Percentiles rank a stretch among this genome's conserved stretches.
Conservation (phyloP, 2,113 vertebrate genomes). For the Epinephelus lanceolatus region DNA sequence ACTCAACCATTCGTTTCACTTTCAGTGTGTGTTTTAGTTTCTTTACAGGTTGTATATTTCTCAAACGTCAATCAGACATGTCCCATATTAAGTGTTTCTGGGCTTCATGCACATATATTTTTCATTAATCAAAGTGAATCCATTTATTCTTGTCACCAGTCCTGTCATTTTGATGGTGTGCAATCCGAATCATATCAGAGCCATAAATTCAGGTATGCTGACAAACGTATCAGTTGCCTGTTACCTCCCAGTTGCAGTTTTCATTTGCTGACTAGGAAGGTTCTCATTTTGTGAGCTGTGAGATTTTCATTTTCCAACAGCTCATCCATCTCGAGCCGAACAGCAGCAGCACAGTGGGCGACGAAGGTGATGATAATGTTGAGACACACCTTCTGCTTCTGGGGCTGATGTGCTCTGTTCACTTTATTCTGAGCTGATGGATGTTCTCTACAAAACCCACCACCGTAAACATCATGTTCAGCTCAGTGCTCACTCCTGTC, state of each 20-base stretch:
- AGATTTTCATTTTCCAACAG: conserved; percentile 37
- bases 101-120: not conserved
- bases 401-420: conserved; percentile 3
- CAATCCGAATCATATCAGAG: conserved; percentile 11
- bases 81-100: not conserved
- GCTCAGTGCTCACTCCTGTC: not conserved
- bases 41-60: not conserved
- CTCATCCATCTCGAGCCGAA: conserved; percentile 60
- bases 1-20: not conserved
- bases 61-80: not conserved
- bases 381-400: conserved; percentile 25
- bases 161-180: not conserved
- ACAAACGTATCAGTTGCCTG: conserved; percentile 32
- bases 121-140: conserved; percentile 3
- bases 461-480: not conserved
- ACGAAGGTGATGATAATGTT: conserved; percentile 37
- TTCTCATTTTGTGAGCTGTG: conserved; percentile 40
- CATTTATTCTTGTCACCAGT: not conserved
- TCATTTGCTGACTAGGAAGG: conserved; percentile 58
- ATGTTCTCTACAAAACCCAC: conserved; percentile 3
- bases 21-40: not conserved
- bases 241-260: conserved; percentile 45
- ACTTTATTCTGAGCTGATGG: conserved; percentile 43
- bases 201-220: conserved; percentile 40
- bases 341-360: conserved; percentile 33